Percentiles rank a stretch among this genome's conserved stretches.
These are phyloP conservation scores for Phalloptychus januarius DNA, from an alignment of 2,797 vertebrate species.

Conservation along the genomic window DNA sequence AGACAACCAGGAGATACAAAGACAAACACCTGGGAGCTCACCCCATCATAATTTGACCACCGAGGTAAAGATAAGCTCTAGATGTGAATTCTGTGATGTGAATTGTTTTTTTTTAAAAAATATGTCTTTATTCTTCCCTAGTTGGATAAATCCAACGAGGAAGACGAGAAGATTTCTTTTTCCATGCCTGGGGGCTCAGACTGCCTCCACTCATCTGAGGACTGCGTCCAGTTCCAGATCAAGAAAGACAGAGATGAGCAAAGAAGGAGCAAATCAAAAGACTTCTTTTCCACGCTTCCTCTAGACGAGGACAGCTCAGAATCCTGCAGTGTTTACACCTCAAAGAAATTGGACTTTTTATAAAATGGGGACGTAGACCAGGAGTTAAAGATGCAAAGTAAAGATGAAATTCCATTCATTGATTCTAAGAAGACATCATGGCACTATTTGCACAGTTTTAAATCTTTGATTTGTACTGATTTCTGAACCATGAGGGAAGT, in stretches of 20 bases:
- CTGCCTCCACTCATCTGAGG: constrained; percentile 73
- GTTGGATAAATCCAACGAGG: constrained; percentile 34
- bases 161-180: constrained; percentile 61
- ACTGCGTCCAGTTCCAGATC: constrained; percentile 74
- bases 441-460: constrained; percentile 65
- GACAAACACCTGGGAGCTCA: constrained; percentile 27
- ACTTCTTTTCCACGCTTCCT: constrained; percentile 69
- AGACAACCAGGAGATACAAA: constrained; percentile 45
- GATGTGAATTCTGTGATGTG: neutral
- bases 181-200: constrained; percentile 66
- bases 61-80: constrained; percentile 48
- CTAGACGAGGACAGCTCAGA: constrained; percentile 69
- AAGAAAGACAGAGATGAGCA: constrained; percentile 50
- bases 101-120: neutral
- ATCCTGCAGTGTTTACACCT: constrained; percentile 74
- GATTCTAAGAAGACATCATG: constrained; percentile 12
- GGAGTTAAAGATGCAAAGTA: neutral
- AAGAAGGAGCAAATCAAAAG: constrained; percentile 40
- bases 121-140: constrained; percentile 13
- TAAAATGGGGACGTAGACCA: constrained; percentile 35
- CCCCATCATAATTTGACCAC: constrained; percentile 31
- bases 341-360: constrained; percentile 75
- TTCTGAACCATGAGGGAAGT: constrained; percentile 45
- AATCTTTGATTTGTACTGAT: constrained; percentile 42
- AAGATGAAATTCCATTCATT: constrained; percentile 11